Conservation (phyloP, 2,888 invertebrate species). For the Trichacis sp. region DNA sequence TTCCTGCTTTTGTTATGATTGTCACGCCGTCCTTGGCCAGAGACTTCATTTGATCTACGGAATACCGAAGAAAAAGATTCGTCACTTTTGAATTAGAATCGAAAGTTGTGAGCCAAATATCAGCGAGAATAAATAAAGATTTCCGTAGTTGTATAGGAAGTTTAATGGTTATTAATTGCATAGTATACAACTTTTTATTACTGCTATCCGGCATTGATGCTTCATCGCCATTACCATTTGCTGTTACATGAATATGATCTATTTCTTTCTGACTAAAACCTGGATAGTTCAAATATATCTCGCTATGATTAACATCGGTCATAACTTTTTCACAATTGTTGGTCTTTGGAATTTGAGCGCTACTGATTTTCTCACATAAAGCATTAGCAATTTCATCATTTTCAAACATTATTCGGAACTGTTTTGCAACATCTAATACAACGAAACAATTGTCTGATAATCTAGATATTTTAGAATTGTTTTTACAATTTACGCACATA, state of each 20-base stretch:
- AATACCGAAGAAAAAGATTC: constrained; percentile 19
- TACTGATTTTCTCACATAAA: too few species aligned
- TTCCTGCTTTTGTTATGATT: not conserved
- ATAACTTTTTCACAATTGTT: too few species aligned
- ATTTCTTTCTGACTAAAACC: too few species aligned
- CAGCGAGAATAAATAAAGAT: constrained; percentile 6
- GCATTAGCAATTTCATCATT: too few species aligned
- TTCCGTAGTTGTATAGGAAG: constrained; percentile 15
- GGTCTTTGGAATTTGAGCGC: too few species aligned
- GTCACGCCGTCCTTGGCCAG: not conserved
- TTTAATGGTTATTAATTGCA: constrained; percentile 4
- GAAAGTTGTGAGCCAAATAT: constrained; percentile 6
- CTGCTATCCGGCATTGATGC: not conserved
- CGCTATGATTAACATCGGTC: too few species aligned
- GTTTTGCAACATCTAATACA: constrained; percentile 9
- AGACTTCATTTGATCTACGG: not conserved
- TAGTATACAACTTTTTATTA: constrained; percentile 2
- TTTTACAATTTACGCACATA: too few species aligned
- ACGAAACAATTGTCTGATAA: constrained; percentile 16
- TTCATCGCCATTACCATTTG: too few species aligned
- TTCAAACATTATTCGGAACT: too few species aligned
- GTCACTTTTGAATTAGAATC: constrained; percentile 9
- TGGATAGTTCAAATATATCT: too few species aligned
- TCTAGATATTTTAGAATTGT: not conserved
- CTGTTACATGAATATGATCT: too few species aligned